These are phyloP conservation scores for Capreolus pygargus DNA, from an alignment of 2,113 vertebrate species.

Conservation along the genomic window DNA sequence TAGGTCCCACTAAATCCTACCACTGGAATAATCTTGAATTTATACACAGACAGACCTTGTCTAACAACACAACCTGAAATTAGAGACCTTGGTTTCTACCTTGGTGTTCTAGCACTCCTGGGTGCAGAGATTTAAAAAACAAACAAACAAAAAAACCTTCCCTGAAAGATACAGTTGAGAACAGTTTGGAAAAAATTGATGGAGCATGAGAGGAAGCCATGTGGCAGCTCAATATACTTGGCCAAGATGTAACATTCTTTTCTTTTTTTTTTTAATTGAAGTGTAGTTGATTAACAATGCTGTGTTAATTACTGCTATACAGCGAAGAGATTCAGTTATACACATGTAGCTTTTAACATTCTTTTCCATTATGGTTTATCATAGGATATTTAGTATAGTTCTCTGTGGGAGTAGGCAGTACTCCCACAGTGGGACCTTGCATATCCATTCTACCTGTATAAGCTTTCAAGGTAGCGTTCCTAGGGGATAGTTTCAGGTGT, in stretches of 20 bases:
- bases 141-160: not conserved
- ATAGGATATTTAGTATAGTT: not conserved
- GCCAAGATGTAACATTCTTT: not conserved
- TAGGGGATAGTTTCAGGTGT: not conserved
- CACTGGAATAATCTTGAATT: not conserved
- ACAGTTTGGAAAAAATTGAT: not conserved
- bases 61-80: not conserved
- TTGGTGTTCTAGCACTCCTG: not conserved
- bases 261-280: not conserved
- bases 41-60: not conserved
- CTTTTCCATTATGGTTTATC: not conserved
- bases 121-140: not conserved
- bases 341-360: not conserved
- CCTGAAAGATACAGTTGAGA: not conserved
- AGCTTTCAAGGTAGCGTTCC: not conserved
- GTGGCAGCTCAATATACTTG: not conserved
- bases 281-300: not conserved
- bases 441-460: not conserved
- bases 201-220: not conserved
- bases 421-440: not conserved
- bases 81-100: not conserved
- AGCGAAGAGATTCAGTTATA: not conserved
- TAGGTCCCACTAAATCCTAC: not conserved
- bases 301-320: not conserved
- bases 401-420: not conserved